Evolutionary conservation across 2,797 vertebrate species (phyloP), one percentile per base, ranked within the genome.

Genomic region (Coregonus suidteri): DNA sequence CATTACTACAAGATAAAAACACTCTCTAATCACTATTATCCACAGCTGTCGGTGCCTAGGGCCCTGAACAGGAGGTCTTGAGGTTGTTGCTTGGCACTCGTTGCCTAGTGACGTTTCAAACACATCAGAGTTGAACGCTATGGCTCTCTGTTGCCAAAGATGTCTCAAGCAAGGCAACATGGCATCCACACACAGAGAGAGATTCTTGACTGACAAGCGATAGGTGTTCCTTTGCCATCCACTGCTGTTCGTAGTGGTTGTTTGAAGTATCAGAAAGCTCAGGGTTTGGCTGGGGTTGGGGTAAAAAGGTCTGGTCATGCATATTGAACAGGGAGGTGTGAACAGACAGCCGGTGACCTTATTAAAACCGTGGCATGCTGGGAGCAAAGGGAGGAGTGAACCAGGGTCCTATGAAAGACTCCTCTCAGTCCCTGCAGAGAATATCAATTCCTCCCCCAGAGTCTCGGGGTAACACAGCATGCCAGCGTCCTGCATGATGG

Each of bases 291-390:
- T 83, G 76, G 80, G 84, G 75, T 77, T 76, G 77, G 82, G 68
- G 81, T 79, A 83, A 54, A 88, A 84, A 66, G 52, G 74, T 80
- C 78, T 47, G 78, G 89, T 77, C 75, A 77, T 83, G 78, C 77
- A 80, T 83, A 82, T 15, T 86, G 86, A 91, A 76, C 80, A 79
- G 15, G 79, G 71, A 71, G 20, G 80, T 83, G 75, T 85, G 82
- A 84, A 79, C 82, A 81, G 86, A 70, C 85, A 92, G 84, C 41
- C 84, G 83, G 89, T 86, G 71, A 66, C 86, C 80, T 86, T 82
- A 84, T 91, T 89, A 92, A 87, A 88, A 93, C 91, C 88, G 81
- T 88, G 82, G 75, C 87, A 79, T 77, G 30, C 81, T 91, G 89
- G 72, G 76, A 89, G 76, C 25, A 84, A 83, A 88, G 82, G 76